Conservation (phyloP, 1,140 invertebrate genomes). For the Latrodectus geometricus region DNA sequence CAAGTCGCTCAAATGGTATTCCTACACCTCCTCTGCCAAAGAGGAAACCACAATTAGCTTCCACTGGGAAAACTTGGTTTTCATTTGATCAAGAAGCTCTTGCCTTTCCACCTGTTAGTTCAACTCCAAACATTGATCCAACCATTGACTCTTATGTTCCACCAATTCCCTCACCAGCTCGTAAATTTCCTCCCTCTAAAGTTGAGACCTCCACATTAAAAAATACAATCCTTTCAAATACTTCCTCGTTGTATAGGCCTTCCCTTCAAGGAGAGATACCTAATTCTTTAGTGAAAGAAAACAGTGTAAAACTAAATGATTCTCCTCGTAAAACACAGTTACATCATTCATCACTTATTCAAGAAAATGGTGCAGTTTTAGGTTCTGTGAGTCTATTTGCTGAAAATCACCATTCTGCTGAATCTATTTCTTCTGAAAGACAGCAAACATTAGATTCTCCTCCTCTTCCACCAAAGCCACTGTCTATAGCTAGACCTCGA, state of each 20-base stretch:
- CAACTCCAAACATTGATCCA: neutral
- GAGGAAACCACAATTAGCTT: slow-evolving; percentile 26
- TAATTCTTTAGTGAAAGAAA: neutral
- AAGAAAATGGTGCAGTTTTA: neutral
- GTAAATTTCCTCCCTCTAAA: slow-evolving; percentile 22
- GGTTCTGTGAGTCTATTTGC: neutral
- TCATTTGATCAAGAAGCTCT: slow-evolving; percentile 12
- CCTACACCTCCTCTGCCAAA: slow-evolving; percentile 55
- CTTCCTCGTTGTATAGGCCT: neutral
- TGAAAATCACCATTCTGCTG: neutral
- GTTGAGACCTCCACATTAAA: neutral
- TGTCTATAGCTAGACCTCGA: neutral
- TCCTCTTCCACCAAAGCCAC: neutral
- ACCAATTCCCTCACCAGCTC: slow-evolving; percentile 53
- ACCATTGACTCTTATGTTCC: neutral
- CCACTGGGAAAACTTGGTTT: slow-evolving; percentile 16
- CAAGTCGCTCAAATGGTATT: slow-evolving; percentile 28
- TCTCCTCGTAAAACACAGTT: neutral
- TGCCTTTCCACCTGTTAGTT: neutral
- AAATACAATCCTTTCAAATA: slow-evolving; percentile 19
- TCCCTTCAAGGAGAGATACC: neutral
- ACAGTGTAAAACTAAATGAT: neutral
- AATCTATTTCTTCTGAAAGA: neutral
- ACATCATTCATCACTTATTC: slow-evolving; percentile 16
- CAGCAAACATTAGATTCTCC: neutral